Evolutionary conservation across 2,113 vertebrate genomes (phyloP).

Genomic region (Crypturellus undulatus): DNA sequence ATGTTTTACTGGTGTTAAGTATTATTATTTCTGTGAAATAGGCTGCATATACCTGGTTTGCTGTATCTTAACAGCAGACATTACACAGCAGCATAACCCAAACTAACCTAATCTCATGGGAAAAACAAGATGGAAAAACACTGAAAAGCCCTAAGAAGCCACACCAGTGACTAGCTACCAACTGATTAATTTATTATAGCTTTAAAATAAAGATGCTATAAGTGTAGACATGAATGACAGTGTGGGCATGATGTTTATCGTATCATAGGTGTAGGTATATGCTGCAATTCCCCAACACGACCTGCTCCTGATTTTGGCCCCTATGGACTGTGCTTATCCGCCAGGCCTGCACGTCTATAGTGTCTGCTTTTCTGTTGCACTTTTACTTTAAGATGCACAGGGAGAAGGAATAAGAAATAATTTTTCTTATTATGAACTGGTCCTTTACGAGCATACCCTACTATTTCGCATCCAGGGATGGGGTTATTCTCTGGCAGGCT

Average conservation of each 20-base stretch:
- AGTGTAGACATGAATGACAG: not conserved
- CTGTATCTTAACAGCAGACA: constrained; percentile 43
- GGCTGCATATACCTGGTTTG: not conserved
- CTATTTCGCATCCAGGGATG: fast-evolving
- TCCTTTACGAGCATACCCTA: not conserved
- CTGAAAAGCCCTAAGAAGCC: constrained; percentile 3
- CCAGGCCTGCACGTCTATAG: not conserved
- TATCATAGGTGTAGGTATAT: not conserved
- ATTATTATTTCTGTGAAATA: not conserved
- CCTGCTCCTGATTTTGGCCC: not conserved
- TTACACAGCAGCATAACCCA: constrained; percentile 49
- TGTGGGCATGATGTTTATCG: not conserved
- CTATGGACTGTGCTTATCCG: not conserved
- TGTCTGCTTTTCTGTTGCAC: not conserved
- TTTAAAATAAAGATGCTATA: not conserved
- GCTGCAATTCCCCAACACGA: not conserved
- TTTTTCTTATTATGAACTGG: not conserved
- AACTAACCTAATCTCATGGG: constrained; percentile 47
- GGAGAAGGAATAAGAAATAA: too few species aligned
- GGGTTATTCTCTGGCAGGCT: not conserved
- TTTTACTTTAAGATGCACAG: not conserved
- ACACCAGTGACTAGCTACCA: not conserved
- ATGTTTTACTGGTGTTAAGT: too few species aligned
- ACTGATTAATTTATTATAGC: not conserved
- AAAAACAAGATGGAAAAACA: constrained; percentile 24